Base-by-base conservation (phyloP, 2,113 vertebrate genomes). In the Otolemur garnettii region DNA sequence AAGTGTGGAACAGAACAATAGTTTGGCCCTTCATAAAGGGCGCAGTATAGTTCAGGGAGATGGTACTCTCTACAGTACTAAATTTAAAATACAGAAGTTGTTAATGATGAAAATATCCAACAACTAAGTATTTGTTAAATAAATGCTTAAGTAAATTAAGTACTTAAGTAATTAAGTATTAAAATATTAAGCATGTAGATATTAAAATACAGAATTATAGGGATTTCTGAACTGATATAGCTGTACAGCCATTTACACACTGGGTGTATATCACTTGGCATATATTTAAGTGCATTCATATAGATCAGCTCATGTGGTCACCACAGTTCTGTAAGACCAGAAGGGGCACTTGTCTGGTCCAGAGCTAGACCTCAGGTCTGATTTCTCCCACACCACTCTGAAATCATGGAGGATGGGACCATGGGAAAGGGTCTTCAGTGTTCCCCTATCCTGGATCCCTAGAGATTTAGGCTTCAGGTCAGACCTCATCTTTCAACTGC, bases 31-130 rank as follows among this genome's bases (percentile, higher is more conserved):
- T 90, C 84, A 35, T 69, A 94, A 96, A 74, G 5, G 5, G 66
- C 72, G 30, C 28, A 35, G 24, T 60, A 30, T 11, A 53, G 53
- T 18, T 87, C 5, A 0, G 14, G 22, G 7, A 71, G 4, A 74
- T 38, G 14, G 2, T 50, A 66, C 4, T 87, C 18, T 28, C 26
- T 42, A 38, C 12, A 15, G 13, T 45, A 33, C 45, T 35, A 60
- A 85, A n/a, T 30, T 95, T 92, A 93, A 94, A 94, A 92, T 75
- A n/a, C 26, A 92, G 55, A 78, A 1, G 19, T 93, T 75, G 19
- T 42, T 38, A 93, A 55, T 21, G 89, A n/a, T 50, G 26, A 82
- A 85, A 84, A 79, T 82, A 42, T 42, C 90, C 15, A 90, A 83
- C 30, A 50, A 35, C 17, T n/a, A 18, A 55, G 30, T 78, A 30